Evolutionary conservation across 2,797 vertebrate species (phyloP).

Genomic region (Peromyscus nudipes): DNA sequence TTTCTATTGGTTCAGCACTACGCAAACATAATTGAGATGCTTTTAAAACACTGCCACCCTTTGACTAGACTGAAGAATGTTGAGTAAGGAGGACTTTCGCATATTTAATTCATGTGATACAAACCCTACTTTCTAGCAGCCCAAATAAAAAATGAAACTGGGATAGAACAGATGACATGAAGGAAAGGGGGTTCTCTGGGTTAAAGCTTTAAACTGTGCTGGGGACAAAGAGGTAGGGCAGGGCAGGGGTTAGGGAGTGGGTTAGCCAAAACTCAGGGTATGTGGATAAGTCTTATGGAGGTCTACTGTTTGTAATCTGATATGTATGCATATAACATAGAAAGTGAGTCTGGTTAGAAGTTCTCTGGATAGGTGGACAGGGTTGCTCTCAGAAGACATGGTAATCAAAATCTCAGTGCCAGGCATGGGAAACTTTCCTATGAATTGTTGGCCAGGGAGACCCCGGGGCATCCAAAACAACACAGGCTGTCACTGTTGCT

Average conservation of each 20-base stretch:
- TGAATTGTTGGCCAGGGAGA: too few relatives aligned
- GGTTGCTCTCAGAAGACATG: not conserved
- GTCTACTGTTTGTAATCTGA: not conserved
- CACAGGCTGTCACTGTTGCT: too few relatives aligned
- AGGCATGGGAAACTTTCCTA: not conserved
- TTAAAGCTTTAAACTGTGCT: not conserved
- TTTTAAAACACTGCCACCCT: slow-evolving; percentile 51
- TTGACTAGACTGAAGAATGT: slow-evolving; percentile 27
- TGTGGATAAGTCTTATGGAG: not conserved
- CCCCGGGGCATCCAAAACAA: not conserved
- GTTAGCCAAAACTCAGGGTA: not conserved
- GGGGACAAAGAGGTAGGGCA: not conserved
- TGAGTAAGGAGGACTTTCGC: not conserved
- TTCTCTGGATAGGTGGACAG: not conserved
- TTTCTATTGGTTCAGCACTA: not conserved
- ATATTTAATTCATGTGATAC: not conserved
- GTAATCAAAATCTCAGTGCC: not conserved
- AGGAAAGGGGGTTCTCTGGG: not conserved
- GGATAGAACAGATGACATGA: not conserved
- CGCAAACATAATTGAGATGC: not conserved
- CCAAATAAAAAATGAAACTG: not conserved
- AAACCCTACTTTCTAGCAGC: not conserved
- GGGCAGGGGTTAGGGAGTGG: not conserved
- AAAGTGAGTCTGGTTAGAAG: not conserved
- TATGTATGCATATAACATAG: not conserved